Base-by-base conservation (phyloP, 64 coral and sea anemone species). In the Anthopleura sola region DNA sequence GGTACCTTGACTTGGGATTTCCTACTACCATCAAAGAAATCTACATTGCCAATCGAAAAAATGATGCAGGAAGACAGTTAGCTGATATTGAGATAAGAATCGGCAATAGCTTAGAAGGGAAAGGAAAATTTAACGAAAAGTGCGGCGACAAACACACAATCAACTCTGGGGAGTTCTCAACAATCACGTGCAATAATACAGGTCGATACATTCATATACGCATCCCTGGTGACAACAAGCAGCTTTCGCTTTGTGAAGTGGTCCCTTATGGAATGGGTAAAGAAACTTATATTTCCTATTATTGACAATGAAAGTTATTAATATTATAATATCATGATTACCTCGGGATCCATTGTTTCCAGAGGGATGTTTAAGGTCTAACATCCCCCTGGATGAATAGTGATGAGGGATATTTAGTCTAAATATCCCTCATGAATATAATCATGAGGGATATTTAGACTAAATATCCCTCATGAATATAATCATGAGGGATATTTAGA, bases 231-330 rank as follows among this genome's bases (percentile, higher is more conserved):
- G 23, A 75, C 23, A 78, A 86, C 32, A 92, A 87, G 47, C 29
- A 64, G 10, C 74, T 96, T 6, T 82, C 90, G 0, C 49, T 96
- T n/a, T 96, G 94, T 54, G 94, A 96, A 86, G 94, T 96, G 23
- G 87, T 92, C 17, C 86, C 91, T 58, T 96, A 92, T 80, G 94
- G 94, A 75, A 96, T 96, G 94, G 94, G 94, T 96, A 78, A 89
- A 75, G 68, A 16, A 71, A 62, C 4, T n/a, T 21, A n/a, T 26
- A 9, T 24, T 24, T 21, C 3, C 2, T 62, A n/a, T 62, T 26
- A 24, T 7, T 21, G 19, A 26, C 19, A 24, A 62, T 44, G 4
- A 44, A 44, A 44, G 4, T 44, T 44, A 6, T 6, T 44, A 44
- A 44, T 44, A 44, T n/a, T n/a, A n/a, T n/a, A n/a, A n/a, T n/a